Evolutionary conservation across 2,797 vertebrate species (phyloP).

Genomic region (Pantherophis alleghaniensis): DNA sequence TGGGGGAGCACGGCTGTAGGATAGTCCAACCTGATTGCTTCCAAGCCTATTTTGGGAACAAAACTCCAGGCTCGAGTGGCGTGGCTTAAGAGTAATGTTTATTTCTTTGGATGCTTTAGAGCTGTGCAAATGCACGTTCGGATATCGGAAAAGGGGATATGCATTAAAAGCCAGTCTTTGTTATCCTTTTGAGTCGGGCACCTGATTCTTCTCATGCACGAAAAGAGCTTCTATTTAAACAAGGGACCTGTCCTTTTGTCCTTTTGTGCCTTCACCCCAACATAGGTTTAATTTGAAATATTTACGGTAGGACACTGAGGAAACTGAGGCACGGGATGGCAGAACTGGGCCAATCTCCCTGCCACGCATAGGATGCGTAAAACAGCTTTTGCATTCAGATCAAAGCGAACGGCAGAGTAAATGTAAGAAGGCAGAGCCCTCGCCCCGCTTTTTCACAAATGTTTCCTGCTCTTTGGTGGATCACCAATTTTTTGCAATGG

Average conservation of each 20-base stretch:
- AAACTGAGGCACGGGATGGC: background rate
- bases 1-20: conserved; percentile 38
- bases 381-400: background rate
- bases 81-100: conserved; percentile 49
- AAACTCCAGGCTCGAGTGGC: conserved; percentile 33
- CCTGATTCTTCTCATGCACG: conserved; percentile 32
- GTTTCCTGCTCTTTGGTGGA: background rate
- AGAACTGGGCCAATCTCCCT: background rate
- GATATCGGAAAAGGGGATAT: conserved; percentile 62
- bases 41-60: conserved; percentile 27
- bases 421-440: background rate
- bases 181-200: conserved; percentile 28
- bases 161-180: conserved; percentile 46
- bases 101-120: conserved; percentile 52
- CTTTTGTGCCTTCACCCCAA: background rate
- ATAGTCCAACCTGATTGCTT: conserved; percentile 12
- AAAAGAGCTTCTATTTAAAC: conserved; percentile 41
- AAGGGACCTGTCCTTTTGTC: conserved; percentile 19
- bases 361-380: background rate
- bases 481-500: no score
- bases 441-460: background rate
- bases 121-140: conserved; percentile 61
- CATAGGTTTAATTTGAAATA: background rate
- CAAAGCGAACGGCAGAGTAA: background rate
- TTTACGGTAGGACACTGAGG: background rate